Percentiles rank a stretch among this genome's conserved stretches.
These are phyloP conservation scores for Sebastes schlegelii DNA, from an alignment of 2,113 vertebrate genomes.

Conservation along the genomic window DNA sequence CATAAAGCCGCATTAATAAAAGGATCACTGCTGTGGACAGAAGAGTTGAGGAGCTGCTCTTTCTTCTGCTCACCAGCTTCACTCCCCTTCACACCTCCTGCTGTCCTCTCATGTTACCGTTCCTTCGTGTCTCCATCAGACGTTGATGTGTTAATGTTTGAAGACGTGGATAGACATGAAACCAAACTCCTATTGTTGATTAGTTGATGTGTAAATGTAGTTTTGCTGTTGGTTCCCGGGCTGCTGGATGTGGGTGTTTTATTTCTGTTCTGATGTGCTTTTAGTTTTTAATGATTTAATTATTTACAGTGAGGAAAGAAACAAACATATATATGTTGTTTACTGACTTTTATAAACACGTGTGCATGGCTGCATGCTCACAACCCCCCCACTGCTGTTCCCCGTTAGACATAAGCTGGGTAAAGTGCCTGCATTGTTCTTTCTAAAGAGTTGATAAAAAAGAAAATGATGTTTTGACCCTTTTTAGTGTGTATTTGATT, in stretches of 20 bases:
- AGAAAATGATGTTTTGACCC: slow-evolving; percentile 58
- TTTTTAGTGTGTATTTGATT: slow-evolving; percentile 49
- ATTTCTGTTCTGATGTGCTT: slow-evolving; percentile 3
- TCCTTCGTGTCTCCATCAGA: neutral
- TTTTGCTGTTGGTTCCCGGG: neutral
- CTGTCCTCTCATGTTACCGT: neutral
- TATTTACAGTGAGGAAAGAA: slow-evolving; percentile 21
- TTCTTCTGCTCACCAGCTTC: neutral
- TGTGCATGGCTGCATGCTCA: slow-evolving; percentile 29
- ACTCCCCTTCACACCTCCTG: neutral
- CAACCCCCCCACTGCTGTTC: neutral
- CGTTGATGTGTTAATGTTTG: neutral
- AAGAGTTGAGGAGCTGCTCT: neutral
- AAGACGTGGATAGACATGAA: too few relatives aligned
- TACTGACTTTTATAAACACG: slow-evolving; percentile 52
- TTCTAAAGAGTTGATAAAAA: slow-evolving; percentile 34
- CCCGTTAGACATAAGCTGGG: slow-evolving; percentile 49
- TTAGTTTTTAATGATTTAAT: slow-evolving; percentile 21
- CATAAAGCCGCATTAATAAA: neutral
- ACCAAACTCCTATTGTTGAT: neutral
- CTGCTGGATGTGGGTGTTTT: slow-evolving; percentile 5
- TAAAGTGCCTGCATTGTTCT: slow-evolving; percentile 78
- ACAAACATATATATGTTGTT: slow-evolving; percentile 42
- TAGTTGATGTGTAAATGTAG: neutral
- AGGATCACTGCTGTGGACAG: neutral